Conservation (phyloP, 2,113 vertebrate genomes). For the Narcine bancroftii region DNA sequence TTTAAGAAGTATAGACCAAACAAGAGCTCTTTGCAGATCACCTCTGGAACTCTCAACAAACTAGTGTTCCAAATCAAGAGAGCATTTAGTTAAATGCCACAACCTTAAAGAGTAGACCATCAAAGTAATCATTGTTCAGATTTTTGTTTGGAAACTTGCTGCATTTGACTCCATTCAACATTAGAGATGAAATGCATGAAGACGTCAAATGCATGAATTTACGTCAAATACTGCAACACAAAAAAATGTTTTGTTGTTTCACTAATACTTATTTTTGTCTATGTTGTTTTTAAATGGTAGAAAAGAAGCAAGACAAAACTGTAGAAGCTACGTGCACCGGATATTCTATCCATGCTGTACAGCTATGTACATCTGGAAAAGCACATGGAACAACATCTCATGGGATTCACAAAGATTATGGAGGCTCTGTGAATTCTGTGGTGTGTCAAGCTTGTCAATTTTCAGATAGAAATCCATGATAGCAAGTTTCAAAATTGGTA, state of each 20-base stretch:
- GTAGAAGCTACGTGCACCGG: neutral
- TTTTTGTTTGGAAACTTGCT: neutral
- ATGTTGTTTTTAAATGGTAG: neutral
- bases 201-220: neutral
- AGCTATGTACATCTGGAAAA: constrained; percentile 30
- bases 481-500: neutral
- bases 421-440: neutral
- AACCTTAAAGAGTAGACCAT: too few species aligned
- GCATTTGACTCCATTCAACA: neutral
- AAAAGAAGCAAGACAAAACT: neutral
- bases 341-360: neutral
- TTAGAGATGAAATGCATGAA: neutral
- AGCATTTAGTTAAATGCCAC: too few species aligned
- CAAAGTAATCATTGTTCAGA: too few species aligned
- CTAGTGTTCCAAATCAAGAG: too few species aligned
- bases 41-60: too few species aligned
- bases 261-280: neutral
- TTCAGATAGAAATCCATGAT: neutral
- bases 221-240: neutral
- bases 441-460: neutral
- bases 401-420: constrained; percentile 9
- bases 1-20: too few species aligned
- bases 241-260: neutral
- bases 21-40: too few species aligned
- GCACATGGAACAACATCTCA: neutral